phyloP scores from a whole-genome alignment of 2,797 vertebrate species.

The Bradypodion ventrale region DNA sequence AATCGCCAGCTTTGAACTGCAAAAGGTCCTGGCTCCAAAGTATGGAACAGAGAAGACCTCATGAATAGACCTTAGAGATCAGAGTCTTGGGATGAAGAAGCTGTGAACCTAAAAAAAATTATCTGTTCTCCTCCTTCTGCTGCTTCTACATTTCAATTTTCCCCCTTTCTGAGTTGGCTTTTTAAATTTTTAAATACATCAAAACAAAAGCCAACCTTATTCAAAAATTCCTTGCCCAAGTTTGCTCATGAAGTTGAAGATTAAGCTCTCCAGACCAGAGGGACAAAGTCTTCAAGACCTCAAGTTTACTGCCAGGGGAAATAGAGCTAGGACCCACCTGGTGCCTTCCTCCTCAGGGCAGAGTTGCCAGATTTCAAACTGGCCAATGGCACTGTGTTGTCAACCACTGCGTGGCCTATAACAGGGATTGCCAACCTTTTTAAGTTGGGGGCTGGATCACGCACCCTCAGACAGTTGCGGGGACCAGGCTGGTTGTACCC shows the following conservation, averaged over 20 bases:
- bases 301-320: background rate
- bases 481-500: too few relatives aligned
- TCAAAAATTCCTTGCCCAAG: background rate
- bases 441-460: too few relatives aligned
- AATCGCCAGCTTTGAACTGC: background rate
- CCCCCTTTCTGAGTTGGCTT: background rate
- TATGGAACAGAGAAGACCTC: background rate
- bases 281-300: background rate
- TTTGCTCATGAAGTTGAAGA: background rate
- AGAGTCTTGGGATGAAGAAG: background rate
- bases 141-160: background rate
- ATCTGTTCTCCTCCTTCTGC: too few relatives aligned
- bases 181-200: background rate
- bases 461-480: too few relatives aligned
- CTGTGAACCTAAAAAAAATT: background rate
- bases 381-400: background rate
- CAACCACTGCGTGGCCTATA: background rate
- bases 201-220: background rate
- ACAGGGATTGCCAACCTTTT: too few relatives aligned
- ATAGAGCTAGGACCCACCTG: background rate
- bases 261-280: background rate
- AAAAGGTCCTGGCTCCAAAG: background rate
- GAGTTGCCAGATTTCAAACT: background rate
- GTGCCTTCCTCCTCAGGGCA: background rate
- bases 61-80: too few relatives aligned